phyloP scores from a whole-genome alignment of 2,113 vertebrate species.

The Struthio camelus region DNA sequence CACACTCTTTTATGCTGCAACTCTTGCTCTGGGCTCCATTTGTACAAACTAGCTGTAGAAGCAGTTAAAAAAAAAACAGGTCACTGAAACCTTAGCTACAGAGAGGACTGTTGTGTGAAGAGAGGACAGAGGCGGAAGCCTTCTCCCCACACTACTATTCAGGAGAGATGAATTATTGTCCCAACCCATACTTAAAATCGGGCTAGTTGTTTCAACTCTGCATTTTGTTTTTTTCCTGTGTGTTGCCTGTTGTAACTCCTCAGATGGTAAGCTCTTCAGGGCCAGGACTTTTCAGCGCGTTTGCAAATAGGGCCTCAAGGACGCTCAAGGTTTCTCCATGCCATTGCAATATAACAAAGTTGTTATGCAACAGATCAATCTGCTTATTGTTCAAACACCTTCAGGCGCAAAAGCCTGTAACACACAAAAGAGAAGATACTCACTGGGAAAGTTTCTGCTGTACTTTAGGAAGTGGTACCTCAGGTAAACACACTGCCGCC shows the following conservation, averaged over 20 bases:
- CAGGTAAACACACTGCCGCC: background rate
- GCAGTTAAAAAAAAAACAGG: slow-evolving; percentile 7
- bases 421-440: background rate
- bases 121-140: background rate
- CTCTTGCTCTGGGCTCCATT: background rate
- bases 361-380: background rate
- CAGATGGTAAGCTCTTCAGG: background rate
- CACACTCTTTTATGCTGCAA: background rate
- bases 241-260: background rate
- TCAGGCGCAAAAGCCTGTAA: background rate
- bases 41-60: background rate
- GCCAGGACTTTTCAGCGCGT: background rate
- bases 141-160: background rate
- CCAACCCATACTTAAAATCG: background rate
- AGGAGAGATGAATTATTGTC: background rate
- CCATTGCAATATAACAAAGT: background rate
- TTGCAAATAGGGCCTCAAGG: background rate
- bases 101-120: background rate
- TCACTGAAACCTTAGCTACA: background rate
- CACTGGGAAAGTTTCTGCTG: background rate
- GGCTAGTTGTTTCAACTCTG: background rate
- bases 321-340: background rate
- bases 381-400: background rate
- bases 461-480: background rate
- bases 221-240: background rate